A percentile compares a stretch with the other conserved stretches of the same genome.
Conservation (phyloP, 1,140 invertebrate genomes). For the Temnothorax nylanderi region DNA sequence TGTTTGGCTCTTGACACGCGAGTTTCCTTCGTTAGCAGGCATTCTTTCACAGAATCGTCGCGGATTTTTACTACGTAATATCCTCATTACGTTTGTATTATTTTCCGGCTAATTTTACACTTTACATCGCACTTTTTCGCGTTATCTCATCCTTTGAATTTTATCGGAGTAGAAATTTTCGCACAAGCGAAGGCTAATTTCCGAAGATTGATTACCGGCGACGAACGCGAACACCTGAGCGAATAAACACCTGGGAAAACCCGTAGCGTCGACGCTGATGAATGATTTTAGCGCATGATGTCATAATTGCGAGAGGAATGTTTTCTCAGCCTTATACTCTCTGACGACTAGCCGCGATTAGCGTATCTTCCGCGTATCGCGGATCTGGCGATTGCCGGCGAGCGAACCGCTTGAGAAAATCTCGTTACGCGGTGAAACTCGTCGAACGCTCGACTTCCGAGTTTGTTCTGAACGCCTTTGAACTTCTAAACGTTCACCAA, state of each 20-base stretch:
- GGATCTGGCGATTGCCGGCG: background rate
- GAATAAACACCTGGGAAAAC: constrained; percentile 28
- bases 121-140: constrained; percentile 22
- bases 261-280: constrained; percentile 46
- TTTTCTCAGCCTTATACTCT: background rate
- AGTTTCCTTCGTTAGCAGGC: constrained; percentile 11
- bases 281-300: constrained; percentile 56
- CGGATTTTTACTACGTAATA: background rate
- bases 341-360: constrained; percentile 24
- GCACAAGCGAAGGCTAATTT: constrained; percentile 48
- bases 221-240: constrained; percentile 33
- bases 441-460: constrained; percentile 6
- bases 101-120: constrained; percentile 18
- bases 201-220: constrained; percentile 48
- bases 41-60: background rate
- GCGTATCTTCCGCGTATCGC: constrained; percentile 34
- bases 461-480: background rate
- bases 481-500: background rate
- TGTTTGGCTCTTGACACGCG: background rate
- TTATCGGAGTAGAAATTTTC: constrained; percentile 14
- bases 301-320: constrained; percentile 45
- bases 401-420: constrained; percentile 1
- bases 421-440: constrained; percentile 13
- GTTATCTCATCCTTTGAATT: background rate
- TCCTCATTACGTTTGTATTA: constrained; percentile 17